Base-by-base conservation (phyloP, 1,140 invertebrate species). In the Lamellibrachia luymesi region DNA sequence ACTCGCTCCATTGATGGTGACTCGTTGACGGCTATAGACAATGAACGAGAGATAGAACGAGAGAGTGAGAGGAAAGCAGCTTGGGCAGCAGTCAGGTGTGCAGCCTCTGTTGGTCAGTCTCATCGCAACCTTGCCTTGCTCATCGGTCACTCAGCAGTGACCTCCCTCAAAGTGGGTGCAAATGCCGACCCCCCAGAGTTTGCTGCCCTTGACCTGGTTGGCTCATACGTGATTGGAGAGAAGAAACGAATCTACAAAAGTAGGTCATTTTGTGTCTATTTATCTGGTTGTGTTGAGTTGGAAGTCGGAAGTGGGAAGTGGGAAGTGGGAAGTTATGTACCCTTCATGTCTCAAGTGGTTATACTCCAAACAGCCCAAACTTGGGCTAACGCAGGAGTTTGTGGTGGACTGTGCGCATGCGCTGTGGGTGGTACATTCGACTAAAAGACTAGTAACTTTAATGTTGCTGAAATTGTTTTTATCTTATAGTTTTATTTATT, bases 171-270 rank as follows among this genome's bases (percentile, higher is more conserved):
- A 2, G 94, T 94, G 2, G 94, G 94, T 56, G 93, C 95, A 6
- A 56, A 93, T 52, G 10, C 93, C 8, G 93, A 95, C n/a, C 94
- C 95, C 50, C 96, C 96, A 80, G 95, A 96, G 25, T 96, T 96
- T 94, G 92, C 94, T 2, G 94, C 95, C 10, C 94, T 96, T 25
- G 96, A 96, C 94, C 94, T 96, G 90, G 93, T 96, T 25, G 94
- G 95, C 94, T 92, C 93, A 0, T 96, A 96, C 94, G 95, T 96
- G 5, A 94, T 96, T 52, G 96, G 96, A 49, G 93, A 96, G 90
- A 95, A 96, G 94, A 95, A 96, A 94, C 95, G 95, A 93, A 94
- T 95, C 17, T 96, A 94, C 93, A 96, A 95, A 94, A 95, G 96
- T 96, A 94, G 94, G 95, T 93, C 8, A 51, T 25, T 38, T n/a